Percentiles rank a stretch among this genome's conserved stretches.
These are phyloP conservation scores for Sylvia borin DNA, from an alignment of 2,797 vertebrate genomes.

Conservation along the genomic window DNA sequence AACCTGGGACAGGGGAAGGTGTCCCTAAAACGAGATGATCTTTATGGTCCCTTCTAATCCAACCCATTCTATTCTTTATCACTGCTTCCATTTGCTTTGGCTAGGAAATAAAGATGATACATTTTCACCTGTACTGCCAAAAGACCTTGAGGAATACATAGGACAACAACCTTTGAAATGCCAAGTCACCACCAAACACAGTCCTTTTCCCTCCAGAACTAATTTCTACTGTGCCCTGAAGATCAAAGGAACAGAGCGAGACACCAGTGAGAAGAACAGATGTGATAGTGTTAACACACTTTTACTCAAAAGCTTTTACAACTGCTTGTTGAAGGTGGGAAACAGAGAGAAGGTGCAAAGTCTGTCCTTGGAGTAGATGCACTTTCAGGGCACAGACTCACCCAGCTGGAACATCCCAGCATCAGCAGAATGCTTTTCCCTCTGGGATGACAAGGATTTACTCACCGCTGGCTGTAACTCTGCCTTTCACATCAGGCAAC, in stretches of 20 bases:
- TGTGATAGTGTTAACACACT: not conserved
- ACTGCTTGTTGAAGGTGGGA: not conserved
- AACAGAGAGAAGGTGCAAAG: not conserved
- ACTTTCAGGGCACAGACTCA: not conserved
- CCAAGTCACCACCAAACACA: not conserved
- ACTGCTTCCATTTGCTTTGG: not conserved
- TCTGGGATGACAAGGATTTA: not conserved
- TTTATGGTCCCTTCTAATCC: not conserved
- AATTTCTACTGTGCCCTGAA: not conserved
- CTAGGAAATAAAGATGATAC: not conserved
- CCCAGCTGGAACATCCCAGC: not conserved
- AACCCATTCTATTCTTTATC: not conserved
- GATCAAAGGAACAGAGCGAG: not conserved
- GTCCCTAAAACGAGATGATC: not conserved
- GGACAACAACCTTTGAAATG: not conserved
- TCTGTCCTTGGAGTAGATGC: not conserved
- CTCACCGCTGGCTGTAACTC: not conserved
- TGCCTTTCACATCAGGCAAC: not conserved
- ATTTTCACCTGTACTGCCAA: not conserved
- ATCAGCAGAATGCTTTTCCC: not conserved
- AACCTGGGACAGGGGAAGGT: accelerated
- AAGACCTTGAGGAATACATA: not conserved
- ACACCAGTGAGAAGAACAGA: not conserved
- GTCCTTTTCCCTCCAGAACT: not conserved
- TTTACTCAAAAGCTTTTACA: not conserved